Percentiles rank a stretch among this genome's conserved stretches.
These are phyloP conservation scores for Manduca sexta DNA, from an alignment of 1,140 invertebrate species.

Conservation along the genomic window DNA sequence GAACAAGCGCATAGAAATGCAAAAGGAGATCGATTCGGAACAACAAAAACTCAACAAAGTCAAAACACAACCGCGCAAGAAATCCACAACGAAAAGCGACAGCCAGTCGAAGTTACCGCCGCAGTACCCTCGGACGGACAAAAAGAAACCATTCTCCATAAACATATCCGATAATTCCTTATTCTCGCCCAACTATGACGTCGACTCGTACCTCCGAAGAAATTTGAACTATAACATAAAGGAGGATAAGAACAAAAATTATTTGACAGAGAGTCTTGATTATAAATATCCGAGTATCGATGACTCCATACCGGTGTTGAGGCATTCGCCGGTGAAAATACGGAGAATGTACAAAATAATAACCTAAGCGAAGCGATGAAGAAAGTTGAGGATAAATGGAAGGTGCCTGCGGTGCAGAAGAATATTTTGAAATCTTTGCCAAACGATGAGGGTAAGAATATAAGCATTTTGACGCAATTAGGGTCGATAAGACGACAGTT, in stretches of 20 bases:
- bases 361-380: conserved; percentile 66
- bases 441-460: conserved; percentile 61
- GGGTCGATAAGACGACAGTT: conserved; percentile 75
- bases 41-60: conserved; percentile 39
- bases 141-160: conserved; percentile 39
- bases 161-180: conserved; percentile 55
- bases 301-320: conserved; percentile 66
- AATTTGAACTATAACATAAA: conserved; percentile 45
- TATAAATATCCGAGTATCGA: neutral
- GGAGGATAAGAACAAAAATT: neutral
- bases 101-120: conserved; percentile 23
- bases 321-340: conserved; percentile 65
- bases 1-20: conserved; percentile 57
- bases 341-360: conserved; percentile 12
- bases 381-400: conserved; percentile 73
- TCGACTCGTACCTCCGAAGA: conserved; percentile 52
- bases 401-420: conserved; percentile 73
- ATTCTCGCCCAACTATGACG: conserved; percentile 54
- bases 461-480: conserved; percentile 74
- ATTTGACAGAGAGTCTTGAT: too few species aligned
- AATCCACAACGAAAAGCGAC: conserved; percentile 11
- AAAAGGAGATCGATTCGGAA: conserved; percentile 65
- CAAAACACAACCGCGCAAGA: conserved; percentile 28
- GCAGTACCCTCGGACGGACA: conserved; percentile 21
- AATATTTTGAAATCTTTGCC: conserved; percentile 71